phyloP scores from a whole-genome alignment of 1,140 invertebrate species.

The Cydia fagiglandana region DNA sequence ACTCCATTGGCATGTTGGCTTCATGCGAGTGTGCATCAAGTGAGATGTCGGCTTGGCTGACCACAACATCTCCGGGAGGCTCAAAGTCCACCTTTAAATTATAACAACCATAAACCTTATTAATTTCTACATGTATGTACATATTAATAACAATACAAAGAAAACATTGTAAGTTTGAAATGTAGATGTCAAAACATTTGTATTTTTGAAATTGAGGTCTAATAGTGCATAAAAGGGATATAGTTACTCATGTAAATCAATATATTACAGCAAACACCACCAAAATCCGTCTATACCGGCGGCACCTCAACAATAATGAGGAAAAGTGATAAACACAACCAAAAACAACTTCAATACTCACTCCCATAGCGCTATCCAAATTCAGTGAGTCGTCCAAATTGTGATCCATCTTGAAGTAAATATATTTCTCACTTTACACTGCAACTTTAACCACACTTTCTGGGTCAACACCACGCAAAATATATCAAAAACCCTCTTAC shows the following conservation, averaged over 20 bases:
- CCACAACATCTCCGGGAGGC: constrained; percentile 52
- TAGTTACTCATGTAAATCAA: neutral
- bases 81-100: constrained; percentile 64
- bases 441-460: neutral
- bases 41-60: constrained; percentile 53
- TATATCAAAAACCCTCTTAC: constrained; percentile 39
- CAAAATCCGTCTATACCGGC: neutral
- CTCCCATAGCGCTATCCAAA: constrained; percentile 66
- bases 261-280: neutral
- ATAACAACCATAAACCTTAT: neutral
- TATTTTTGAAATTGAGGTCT: neutral
- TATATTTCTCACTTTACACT: constrained; percentile 28
- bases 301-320: constrained; percentile 6
- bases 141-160: neutral
- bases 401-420: constrained; percentile 60
- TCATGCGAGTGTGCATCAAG: constrained; percentile 49
- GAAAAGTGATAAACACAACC: constrained; percentile 14
- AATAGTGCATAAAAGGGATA: neutral
- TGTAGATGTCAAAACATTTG: neutral
- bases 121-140: neutral
- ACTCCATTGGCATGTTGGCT: constrained; percentile 64
- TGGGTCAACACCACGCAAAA: constrained; percentile 29
- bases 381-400: constrained; percentile 69
- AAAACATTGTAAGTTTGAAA: neutral
- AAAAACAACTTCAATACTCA: constrained; percentile 45